A percentile compares a stretch with the other conserved stretches of the same genome.
Evolutionary conservation across 37 sponge, comb jelly and placozoan species (phyloP).

Genomic region (Hexactinellida sp.): DNA sequence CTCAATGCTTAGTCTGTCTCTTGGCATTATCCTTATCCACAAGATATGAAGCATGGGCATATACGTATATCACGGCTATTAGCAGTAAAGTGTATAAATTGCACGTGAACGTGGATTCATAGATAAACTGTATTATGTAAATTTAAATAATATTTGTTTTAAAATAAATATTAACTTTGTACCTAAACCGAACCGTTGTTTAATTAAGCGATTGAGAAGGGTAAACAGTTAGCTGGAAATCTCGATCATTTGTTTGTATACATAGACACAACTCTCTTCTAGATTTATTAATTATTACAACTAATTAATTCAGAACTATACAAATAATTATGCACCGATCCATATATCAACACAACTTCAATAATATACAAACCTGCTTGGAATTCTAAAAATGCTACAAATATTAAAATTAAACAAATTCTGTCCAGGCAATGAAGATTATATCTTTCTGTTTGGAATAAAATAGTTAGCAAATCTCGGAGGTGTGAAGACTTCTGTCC

Average conservation of each 20-base stretch:
- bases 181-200: too few relatives aligned
- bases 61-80: too few relatives aligned
- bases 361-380: not conserved
- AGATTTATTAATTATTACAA: not conserved
- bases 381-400: slow-evolving; percentile 7
- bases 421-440: not conserved
- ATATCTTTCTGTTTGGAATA: not conserved
- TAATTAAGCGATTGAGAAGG: too few relatives aligned
- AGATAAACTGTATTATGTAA: too few relatives aligned
- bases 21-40: not conserved
- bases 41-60: too few relatives aligned
- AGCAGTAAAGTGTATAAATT: too few relatives aligned
- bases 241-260: too few relatives aligned
- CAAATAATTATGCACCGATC: not conserved
- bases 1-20: not conserved
- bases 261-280: too few relatives aligned
- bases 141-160: too few relatives aligned
- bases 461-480: not conserved
- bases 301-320: not conserved
- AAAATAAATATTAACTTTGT: too few relatives aligned
- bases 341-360: not conserved
- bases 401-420: not conserved
- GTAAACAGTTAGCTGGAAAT: too few relatives aligned
- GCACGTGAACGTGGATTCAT: too few relatives aligned
- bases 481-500: not conserved